Conservation (phyloP, 2,797 vertebrate species). For the Amphiprion clarkii region DNA sequence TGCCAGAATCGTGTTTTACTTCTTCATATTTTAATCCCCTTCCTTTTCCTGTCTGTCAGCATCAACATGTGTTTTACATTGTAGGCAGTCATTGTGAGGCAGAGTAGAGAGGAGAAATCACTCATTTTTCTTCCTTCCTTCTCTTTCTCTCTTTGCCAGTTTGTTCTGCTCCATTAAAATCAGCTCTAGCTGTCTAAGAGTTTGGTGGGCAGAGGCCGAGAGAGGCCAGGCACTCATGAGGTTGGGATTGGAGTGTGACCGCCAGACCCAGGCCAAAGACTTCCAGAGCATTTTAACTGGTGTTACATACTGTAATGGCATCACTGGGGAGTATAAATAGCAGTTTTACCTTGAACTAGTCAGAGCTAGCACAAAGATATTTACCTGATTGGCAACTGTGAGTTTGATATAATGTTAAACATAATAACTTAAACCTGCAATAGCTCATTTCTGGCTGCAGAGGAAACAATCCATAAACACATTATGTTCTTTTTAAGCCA, state of each 20-base stretch:
- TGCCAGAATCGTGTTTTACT: slow-evolving; percentile 20
- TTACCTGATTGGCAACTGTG: slow-evolving; percentile 10
- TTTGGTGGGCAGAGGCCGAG: slow-evolving; percentile 41
- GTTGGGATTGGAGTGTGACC: slow-evolving; percentile 62
- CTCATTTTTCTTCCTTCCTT: slow-evolving; percentile 39
- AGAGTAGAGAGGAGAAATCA: slow-evolving; percentile 36
- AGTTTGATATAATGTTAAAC: not conserved
- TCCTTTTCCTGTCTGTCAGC: slow-evolving; percentile 30
- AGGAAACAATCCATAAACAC: not conserved
- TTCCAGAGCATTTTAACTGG: slow-evolving; percentile 55
- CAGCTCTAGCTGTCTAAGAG: slow-evolving; percentile 44
- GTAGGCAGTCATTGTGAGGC: slow-evolving; percentile 33
- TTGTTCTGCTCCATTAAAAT: slow-evolving; percentile 75
- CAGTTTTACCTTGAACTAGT: slow-evolving; percentile 8
- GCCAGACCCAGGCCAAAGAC: slow-evolving; percentile 32
- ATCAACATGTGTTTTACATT: slow-evolving; percentile 66
- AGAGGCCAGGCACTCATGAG: slow-evolving; percentile 59
- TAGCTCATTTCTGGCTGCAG: not conserved
- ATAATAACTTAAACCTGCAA: not conserved
- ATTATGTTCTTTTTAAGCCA: too few species aligned
- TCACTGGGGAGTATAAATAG: slow-evolving; percentile 33
- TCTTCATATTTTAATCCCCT: slow-evolving; percentile 20
- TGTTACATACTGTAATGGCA: slow-evolving; percentile 35
- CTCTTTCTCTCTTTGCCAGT: slow-evolving; percentile 45
- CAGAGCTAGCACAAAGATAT: slow-evolving; percentile 4